phyloP scores from a whole-genome alignment of 2,888 invertebrate species.

The Drosophila paramelanica region DNA sequence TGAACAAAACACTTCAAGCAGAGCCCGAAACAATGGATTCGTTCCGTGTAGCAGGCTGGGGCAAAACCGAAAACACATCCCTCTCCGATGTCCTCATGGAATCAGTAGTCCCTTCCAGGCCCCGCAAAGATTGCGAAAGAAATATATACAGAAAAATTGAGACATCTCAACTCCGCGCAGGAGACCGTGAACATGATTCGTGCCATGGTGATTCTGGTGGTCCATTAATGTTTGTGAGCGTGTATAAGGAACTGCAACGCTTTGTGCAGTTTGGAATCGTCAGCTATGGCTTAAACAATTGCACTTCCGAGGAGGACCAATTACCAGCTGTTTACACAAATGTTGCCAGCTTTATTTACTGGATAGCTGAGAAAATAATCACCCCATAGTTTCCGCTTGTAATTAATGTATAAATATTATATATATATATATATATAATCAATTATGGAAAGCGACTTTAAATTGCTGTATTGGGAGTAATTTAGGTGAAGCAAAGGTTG shows the following conservation, averaged over 20 bases:
- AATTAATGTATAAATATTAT: too few relatives aligned
- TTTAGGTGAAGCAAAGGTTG: too few relatives aligned
- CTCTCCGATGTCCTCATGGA: constrained; percentile 2
- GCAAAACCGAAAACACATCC: background rate
- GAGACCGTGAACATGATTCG: background rate
- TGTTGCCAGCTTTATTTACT: constrained; percentile 16
- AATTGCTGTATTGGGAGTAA: too few relatives aligned
- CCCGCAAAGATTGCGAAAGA: background rate
- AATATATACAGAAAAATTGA: too few relatives aligned
- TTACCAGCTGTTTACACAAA: constrained; percentile 37
- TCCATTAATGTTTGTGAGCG: background rate
- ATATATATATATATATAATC: too few relatives aligned
- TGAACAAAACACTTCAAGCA: constrained; percentile 20
- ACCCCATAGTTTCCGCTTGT: background rate
- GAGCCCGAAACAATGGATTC: accelerated
- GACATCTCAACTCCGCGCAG: constrained; percentile 39
- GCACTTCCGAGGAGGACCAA: background rate
- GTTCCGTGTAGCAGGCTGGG: constrained; percentile 36
- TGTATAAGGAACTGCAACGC: background rate
- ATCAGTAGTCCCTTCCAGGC: accelerated
- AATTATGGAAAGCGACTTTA: too few relatives aligned
- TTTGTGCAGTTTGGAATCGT: constrained; percentile 41
- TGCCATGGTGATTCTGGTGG: constrained; percentile 46
- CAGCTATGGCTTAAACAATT: background rate
- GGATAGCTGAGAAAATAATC: constrained; percentile 41